Evolutionary conservation across 2,797 vertebrate genomes (phyloP).

Genomic region (Momotus momota): DNA sequence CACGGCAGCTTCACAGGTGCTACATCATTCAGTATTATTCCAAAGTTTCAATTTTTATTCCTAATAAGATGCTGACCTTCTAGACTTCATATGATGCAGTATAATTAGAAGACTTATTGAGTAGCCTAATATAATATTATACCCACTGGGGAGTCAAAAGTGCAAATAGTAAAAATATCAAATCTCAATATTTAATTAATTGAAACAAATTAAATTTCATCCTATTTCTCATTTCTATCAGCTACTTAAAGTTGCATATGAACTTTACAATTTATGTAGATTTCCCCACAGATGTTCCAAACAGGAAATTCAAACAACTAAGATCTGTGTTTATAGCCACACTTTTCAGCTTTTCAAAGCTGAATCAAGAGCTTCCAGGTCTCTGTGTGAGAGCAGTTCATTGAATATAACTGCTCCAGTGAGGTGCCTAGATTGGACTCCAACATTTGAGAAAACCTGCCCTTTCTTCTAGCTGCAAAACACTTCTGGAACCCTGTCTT

Average conservation of each 20-base stretch:
- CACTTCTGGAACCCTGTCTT: neutral
- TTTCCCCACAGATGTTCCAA: neutral
- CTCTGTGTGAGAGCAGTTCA: neutral
- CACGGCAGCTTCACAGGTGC: neutral
- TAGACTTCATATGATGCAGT: constrained; percentile 78
- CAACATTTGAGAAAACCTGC: neutral
- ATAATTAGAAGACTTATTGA: constrained; percentile 87
- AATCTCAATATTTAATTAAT: constrained; percentile 81
- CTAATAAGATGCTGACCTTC: constrained; percentile 88
- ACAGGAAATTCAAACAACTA: neutral
- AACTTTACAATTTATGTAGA: constrained; percentile 11
- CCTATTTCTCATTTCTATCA: constrained; percentile 38
- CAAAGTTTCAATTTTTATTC: constrained; percentile 82
- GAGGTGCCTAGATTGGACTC: neutral
- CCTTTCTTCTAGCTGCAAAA: neutral
- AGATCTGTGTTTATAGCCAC: neutral
- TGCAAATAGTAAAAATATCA: constrained; percentile 77
- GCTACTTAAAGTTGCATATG: neutral
- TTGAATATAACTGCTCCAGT: neutral
- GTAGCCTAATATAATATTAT: constrained; percentile 81
- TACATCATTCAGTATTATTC: neutral
- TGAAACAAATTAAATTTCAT: constrained; percentile 58
- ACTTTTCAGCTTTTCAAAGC: neutral
- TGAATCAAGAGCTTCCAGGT: neutral
- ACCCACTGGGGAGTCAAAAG: constrained; percentile 76